Base-by-base conservation (phyloP, 2,888 invertebrate genomes). In the Amblyjoppa fuscipennis region DNA sequence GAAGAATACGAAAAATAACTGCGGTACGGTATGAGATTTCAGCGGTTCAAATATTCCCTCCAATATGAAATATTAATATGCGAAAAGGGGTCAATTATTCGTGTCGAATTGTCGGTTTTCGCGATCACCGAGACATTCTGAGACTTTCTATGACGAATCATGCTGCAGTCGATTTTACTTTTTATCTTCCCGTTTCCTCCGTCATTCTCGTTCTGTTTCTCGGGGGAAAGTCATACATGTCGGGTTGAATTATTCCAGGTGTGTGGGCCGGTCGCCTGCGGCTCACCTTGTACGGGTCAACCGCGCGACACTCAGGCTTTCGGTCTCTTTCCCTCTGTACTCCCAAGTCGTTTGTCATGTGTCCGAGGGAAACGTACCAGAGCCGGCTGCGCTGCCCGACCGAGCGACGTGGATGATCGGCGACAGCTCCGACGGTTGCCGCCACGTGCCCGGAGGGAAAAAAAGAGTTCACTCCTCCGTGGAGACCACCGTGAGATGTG, bases 211-310 rank as follows among this genome's bases (percentile, higher is more conserved):
- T 51, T 41, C 31, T 69, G 38, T 64, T 69, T 82, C 45, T 78
- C 66, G 49, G 59, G 74, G 74, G 45, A 68, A 86, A 83, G 88
- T 89, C 89, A 88, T 89, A 90, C 87, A 78, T 85, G 88, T 81
- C 74, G 45, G 53, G 74, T 83, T 77, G 83, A 89, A 90, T 89
- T 90, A 90, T 91, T 89, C 89, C 87, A 83, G 85, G 87, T 84
- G 83, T 87, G 83, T 79, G 87, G 70, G 85, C 70, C 66, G 70
- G 82, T 75, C 83, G 81, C 84, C 84, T 51, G 51, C 71, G 76
- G 83, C 78, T 80, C 76, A 77, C 83, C 85, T 88, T 78, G 70
- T 53, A 53, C 31, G 51, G 80, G 76, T 82, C 77, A 83, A 84
- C 82, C 68, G 66, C 71, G 56, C 53, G 71, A 59, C 59, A 41